Conservation (phyloP, 1,140 invertebrate species). For the Adelges cooleyi region DNA sequence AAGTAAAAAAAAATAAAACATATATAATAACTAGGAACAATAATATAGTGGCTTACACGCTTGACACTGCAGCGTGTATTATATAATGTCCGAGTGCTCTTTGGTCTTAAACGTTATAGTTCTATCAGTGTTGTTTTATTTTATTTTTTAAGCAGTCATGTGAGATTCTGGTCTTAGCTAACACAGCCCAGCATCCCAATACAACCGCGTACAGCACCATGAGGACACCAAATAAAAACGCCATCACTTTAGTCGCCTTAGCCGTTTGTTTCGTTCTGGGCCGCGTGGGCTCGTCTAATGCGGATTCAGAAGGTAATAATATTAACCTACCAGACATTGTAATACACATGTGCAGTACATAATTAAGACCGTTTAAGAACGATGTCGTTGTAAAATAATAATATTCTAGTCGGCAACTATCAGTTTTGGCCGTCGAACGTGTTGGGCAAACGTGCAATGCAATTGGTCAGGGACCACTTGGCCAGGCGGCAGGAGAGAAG, state of each 20-base stretch:
- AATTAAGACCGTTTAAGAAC: too few species aligned
- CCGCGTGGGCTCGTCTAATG: background rate
- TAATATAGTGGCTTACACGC: slow-evolving; percentile 13
- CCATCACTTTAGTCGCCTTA: background rate
- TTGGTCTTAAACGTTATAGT: slow-evolving; percentile 21
- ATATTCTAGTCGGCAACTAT: too few species aligned
- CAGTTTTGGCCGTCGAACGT: slow-evolving; percentile 21
- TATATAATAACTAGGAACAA: slow-evolving; percentile 25
- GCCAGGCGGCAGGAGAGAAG: slow-evolving; percentile 22
- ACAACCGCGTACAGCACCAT: too few species aligned
- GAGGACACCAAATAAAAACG: background rate
- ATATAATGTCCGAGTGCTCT: background rate
- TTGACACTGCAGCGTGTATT: slow-evolving; percentile 4
- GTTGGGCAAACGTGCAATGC: slow-evolving; percentile 22
- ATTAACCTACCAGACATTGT: too few species aligned
- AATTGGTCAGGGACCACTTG: slow-evolving; percentile 23
- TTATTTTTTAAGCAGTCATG: slow-evolving; percentile 23
- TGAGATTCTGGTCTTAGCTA: background rate
- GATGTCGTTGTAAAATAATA: too few species aligned
- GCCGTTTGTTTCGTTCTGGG: background rate
- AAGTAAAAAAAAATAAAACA: background rate
- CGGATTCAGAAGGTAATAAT: slow-evolving; percentile 7
- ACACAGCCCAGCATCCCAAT: background rate
- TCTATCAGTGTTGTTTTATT: slow-evolving; percentile 11
- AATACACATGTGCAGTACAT: too few species aligned